phyloP scores from a whole-genome alignment of 2,888 invertebrate species.

The Cistogaster globosa region DNA sequence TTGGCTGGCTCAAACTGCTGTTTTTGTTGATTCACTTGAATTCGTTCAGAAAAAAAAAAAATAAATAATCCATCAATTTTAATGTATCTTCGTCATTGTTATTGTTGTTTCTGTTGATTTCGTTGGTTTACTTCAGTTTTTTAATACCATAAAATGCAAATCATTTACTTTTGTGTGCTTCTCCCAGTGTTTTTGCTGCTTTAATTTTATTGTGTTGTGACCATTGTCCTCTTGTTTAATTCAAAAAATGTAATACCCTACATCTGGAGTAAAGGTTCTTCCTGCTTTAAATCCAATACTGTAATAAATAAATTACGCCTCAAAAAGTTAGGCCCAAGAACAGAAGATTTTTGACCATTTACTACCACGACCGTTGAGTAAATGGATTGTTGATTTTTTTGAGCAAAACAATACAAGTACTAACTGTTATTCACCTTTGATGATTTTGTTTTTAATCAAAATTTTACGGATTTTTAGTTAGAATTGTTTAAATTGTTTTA shows the following conservation, averaged over 20 bases:
- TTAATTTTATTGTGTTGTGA: conserved; percentile 29
- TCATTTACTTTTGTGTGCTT: conserved; percentile 46
- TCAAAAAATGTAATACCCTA: conserved; percentile 9
- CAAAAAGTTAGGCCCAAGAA: too few species aligned
- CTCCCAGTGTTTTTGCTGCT: neutral
- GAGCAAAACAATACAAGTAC: too few species aligned
- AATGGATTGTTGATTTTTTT: too few species aligned
- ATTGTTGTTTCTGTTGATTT: too few species aligned
- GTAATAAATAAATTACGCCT: too few species aligned
- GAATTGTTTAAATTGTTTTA: too few species aligned
- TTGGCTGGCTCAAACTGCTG: conserved; percentile 39
- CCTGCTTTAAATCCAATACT: too few species aligned
- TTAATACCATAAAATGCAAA: conserved; percentile 69
- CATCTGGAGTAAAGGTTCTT: neutral
- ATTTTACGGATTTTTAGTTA: too few species aligned
- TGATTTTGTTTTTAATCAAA: too few species aligned
- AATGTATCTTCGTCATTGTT: conserved; percentile 46
- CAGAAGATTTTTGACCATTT: too few species aligned
- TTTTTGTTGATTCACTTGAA: conserved; percentile 29
- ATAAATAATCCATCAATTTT: conserved; percentile 71
- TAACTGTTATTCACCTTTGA: too few species aligned
- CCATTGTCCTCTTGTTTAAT: conserved; percentile 55
- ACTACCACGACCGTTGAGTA: too few species aligned
- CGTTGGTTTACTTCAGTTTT: conserved; percentile 30
- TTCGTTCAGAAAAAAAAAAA: conserved; percentile 31